These are phyloP conservation scores for Platycnemis pennipes DNA, from an alignment of 2,888 invertebrate genomes.

Conservation along the genomic window DNA sequence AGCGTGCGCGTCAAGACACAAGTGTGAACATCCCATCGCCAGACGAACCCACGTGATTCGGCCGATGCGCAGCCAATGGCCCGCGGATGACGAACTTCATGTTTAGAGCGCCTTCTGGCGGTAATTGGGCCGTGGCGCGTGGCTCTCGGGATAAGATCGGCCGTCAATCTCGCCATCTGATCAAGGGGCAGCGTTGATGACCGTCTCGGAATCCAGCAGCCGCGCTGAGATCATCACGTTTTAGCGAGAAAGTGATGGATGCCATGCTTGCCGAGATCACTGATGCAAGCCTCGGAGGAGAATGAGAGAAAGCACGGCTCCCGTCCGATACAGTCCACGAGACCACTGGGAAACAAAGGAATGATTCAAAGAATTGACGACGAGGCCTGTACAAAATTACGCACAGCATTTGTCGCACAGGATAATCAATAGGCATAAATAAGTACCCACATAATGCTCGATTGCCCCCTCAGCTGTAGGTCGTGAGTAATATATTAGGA, in stretches of 20 bases:
- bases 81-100: background rate
- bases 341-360: background rate
- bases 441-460: too few species aligned
- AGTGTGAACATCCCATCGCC: slow-evolving; percentile 22
- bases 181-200: slow-evolving; percentile 36
- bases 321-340: background rate
- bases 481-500: too few species aligned
- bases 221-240: slow-evolving; percentile 57
- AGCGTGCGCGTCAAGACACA: background rate
- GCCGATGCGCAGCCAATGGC: slow-evolving; percentile 4
- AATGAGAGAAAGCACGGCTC: background rate
- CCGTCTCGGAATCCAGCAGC: background rate
- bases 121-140: slow-evolving; percentile 38
- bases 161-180: slow-evolving; percentile 63
- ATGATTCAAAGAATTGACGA: background rate
- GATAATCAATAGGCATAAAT: too few species aligned
- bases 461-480: too few species aligned
- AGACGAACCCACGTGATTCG: background rate
- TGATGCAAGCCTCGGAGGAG: background rate
- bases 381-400: background rate
- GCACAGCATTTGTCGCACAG: background rate
- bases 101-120: background rate
- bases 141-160: background rate
- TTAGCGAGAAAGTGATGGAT: slow-evolving; percentile 23
- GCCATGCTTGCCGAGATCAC: background rate